Percentiles rank a stretch among this genome's conserved stretches.
These are phyloP conservation scores for Chitala chitala DNA, from an alignment of 2,113 vertebrate species.

Conservation along the genomic window DNA sequence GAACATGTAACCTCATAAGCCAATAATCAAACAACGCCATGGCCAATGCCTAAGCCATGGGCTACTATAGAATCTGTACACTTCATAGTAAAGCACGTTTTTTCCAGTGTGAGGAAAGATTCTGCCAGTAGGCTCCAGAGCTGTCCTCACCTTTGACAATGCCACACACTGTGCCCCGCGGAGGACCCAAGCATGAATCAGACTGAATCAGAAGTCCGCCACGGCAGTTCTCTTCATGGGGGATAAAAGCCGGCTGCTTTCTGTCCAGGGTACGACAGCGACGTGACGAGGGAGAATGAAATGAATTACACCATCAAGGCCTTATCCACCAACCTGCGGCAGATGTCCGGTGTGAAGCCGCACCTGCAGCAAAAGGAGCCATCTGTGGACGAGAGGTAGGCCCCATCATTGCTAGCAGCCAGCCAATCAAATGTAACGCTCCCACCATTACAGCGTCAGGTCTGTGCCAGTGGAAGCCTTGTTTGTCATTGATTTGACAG, in stretches of 20 bases:
- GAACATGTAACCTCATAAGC: background rate
- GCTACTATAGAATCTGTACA: too few relatives aligned
- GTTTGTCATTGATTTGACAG: constrained; percentile 12
- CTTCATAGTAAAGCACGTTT: too few relatives aligned
- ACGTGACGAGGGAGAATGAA: constrained; percentile 94
- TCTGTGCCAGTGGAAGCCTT: constrained; percentile 1
- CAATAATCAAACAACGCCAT: too few relatives aligned
- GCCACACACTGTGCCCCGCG: too few relatives aligned
- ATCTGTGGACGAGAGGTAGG: constrained; percentile 89
- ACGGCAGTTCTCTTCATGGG: background rate
- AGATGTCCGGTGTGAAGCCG: constrained; percentile 90
- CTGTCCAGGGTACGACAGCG: constrained; percentile 88
- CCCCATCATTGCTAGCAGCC: background rate
- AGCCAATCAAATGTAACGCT: constrained; percentile 5
- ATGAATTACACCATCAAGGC: constrained; percentile 94
- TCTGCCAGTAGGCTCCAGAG: too few relatives aligned
- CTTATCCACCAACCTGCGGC: constrained; percentile 91
- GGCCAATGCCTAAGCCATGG: too few relatives aligned
- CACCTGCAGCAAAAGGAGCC: constrained; percentile 94
- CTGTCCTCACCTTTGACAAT: too few relatives aligned
- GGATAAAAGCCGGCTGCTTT: background rate
- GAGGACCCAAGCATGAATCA: background rate
- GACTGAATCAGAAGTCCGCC: background rate
- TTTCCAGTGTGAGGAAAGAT: too few relatives aligned
- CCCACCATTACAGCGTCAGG: background rate